A percentile compares a stretch with the other conserved stretches of the same genome.
phyloP scores from a whole-genome alignment of 2,797 vertebrate genomes.

The Pipistrellus kuhlii region DNA sequence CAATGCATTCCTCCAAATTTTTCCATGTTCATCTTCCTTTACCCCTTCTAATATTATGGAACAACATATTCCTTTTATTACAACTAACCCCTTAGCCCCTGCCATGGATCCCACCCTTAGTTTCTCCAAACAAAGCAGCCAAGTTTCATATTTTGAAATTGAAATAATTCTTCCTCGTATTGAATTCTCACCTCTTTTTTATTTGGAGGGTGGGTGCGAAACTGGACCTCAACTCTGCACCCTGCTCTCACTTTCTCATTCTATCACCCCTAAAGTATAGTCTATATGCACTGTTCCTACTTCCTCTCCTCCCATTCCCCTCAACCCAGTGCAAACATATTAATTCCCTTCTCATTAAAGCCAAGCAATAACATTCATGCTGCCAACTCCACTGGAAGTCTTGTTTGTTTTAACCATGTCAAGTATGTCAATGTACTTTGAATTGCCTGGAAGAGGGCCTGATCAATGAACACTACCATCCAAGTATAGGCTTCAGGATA shows the following conservation, averaged over 20 bases:
- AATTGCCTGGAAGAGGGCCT: not conserved
- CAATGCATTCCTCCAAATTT: not conserved
- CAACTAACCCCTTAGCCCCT: not conserved
- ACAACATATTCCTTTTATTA: not conserved
- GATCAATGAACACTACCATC: not conserved
- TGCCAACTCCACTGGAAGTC: not conserved
- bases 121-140: not conserved
- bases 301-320: not conserved
- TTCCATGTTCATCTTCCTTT: not conserved
- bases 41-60: not conserved
- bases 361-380: too few species aligned
- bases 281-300: not conserved
- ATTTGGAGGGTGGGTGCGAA: not conserved
- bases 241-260: not conserved
- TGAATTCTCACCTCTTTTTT: not conserved
- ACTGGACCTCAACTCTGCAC: not conserved
- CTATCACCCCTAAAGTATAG: not conserved
- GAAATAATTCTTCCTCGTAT: not conserved
- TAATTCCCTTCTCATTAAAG: not conserved
- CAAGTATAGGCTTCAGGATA: not conserved
- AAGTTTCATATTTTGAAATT: not conserved
- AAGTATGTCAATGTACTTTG: constrained; percentile 12
- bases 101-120: not conserved
- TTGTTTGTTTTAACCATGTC: not conserved
- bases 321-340: not conserved